These are phyloP conservation scores for Gorsachius goisagi DNA, from an alignment of 2,113 vertebrate genomes.

Conservation along the genomic window DNA sequence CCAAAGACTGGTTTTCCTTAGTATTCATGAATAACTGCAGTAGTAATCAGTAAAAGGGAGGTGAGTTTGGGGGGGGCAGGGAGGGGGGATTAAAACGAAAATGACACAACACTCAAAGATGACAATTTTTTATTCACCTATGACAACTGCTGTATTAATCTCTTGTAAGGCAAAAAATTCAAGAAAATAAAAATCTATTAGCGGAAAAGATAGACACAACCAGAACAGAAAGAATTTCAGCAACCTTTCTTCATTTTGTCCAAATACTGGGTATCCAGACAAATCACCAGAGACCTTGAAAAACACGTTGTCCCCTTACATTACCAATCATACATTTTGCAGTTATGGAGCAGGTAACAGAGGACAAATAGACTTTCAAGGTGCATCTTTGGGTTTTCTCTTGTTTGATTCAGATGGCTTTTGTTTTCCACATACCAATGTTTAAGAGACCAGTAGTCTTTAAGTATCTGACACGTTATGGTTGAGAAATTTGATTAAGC, in stretches of 20 bases:
- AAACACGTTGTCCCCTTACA: rapidly evolving
- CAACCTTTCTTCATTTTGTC: neutral
- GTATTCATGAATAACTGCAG: neutral
- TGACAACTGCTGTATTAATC: neutral
- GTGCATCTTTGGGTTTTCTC: neutral
- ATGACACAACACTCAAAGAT: neutral
- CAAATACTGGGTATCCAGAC: neutral
- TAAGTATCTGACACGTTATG: neutral
- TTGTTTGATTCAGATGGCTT: neutral
- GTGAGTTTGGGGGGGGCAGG: neutral
- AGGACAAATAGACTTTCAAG: neutral
- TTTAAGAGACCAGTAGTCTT: neutral
- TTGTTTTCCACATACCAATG: neutral
- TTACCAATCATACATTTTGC: neutral
- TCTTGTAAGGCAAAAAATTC: neutral
- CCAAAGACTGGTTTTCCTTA: neutral
- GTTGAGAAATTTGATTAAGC: neutral
- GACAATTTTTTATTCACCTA: neutral
- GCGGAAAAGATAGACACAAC: neutral
- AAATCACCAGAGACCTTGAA: neutral
- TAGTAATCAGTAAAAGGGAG: neutral
- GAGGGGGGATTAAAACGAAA: neutral
- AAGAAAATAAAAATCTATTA: neutral
- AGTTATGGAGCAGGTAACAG: neutral
- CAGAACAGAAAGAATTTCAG: neutral